A percentile compares a stretch with the other conserved stretches of the same genome.
Evolutionary conservation across 2,797 vertebrate species (phyloP).

Genomic region (Chelmon rostratus): DNA sequence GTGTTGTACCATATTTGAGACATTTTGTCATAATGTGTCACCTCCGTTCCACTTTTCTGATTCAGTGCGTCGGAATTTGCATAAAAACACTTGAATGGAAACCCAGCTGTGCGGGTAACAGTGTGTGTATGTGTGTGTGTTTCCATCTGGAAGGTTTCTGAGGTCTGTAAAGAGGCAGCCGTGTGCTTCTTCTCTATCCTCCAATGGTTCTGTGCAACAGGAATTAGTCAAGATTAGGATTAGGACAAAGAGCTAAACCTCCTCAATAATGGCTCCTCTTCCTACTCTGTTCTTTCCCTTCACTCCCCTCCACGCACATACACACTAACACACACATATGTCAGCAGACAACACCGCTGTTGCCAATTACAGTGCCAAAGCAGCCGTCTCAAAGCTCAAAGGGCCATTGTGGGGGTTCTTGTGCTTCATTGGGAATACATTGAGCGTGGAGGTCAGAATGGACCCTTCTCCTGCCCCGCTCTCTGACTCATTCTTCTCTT

Average conservation of each 20-base stretch:
- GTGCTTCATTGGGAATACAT: constrained; percentile 72
- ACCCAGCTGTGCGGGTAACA: constrained; percentile 15
- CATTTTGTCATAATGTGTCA: constrained; percentile 14
- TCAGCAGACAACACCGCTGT: constrained; percentile 34
- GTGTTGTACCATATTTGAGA: constrained; percentile 21
- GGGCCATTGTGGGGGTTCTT: constrained; percentile 70
- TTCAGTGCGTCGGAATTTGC: constrained; percentile 33
- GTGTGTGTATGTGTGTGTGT: constrained; percentile 23
- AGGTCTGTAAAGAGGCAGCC: constrained; percentile 49
- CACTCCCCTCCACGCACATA: not conserved
- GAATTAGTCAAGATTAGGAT: constrained; percentile 62
- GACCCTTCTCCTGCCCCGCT: constrained; percentile 24
- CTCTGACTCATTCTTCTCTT: constrained; percentile 17
- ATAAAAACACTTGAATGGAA: constrained; percentile 53
- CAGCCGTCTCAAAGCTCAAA: constrained; percentile 73
- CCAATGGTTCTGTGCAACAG: constrained; percentile 40
- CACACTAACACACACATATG: not conserved
- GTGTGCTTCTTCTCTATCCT: constrained; percentile 35
- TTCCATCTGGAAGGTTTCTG: constrained; percentile 50
- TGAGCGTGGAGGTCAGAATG: constrained; percentile 62
- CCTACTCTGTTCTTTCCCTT: constrained; percentile 21
- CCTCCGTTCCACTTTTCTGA: constrained; percentile 40
- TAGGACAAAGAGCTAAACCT: constrained; percentile 36
- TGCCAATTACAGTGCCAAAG: constrained; percentile 71
- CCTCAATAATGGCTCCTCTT: constrained; percentile 41